Base-by-base conservation (phyloP, 2,888 invertebrate species). In the Drosophila suboccidentalis region DNA sequence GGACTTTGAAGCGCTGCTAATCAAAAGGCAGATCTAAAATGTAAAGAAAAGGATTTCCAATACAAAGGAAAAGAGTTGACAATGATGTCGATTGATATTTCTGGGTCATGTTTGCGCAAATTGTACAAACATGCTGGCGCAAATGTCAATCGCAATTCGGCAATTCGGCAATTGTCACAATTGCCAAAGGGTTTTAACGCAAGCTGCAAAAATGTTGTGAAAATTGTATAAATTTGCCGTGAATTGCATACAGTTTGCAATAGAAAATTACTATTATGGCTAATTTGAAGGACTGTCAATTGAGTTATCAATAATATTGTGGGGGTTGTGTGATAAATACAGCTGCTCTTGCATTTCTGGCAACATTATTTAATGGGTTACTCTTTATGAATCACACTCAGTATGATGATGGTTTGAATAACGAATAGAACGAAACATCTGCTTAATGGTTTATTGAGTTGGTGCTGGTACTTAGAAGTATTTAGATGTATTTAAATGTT, bases 61-160 rank as follows among this genome's bases (percentile, higher is more conserved):
- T 13, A 65, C 64, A 76, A 72, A 29, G 47, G 57, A 11, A 43
- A 6, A 2, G 47, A 47, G 32, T 68, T 59, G 64, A 72, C 63
- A 70, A 73, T 59, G 55, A 43, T 41, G 22, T 22, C 3, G 53
- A 50, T 2, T 29, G 71, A 81, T 69, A 81, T 57, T 73, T 80
- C 58, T 78, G 54, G 75, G 73, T 72, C 75, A 82, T 78, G 70
- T 85, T 85, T 85, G 75, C 73, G 72, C 75, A 82, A 85, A 82
- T 55, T 68, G 49, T 34, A 32, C 46, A 46, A 53, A 54, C 53
- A 64, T 59, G 62, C 80, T 39, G 75, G 64, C 53, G 36, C 47
- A 54, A 73, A 49, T 49, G 58, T 53, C 67, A 39, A 26, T 26
- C 26, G 26, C 26, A 26, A 26, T 47, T 41, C 50, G 17, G 26